phyloP scores from a whole-genome alignment of 2,888 invertebrate genomes.

The Drosophila stalkeri region DNA sequence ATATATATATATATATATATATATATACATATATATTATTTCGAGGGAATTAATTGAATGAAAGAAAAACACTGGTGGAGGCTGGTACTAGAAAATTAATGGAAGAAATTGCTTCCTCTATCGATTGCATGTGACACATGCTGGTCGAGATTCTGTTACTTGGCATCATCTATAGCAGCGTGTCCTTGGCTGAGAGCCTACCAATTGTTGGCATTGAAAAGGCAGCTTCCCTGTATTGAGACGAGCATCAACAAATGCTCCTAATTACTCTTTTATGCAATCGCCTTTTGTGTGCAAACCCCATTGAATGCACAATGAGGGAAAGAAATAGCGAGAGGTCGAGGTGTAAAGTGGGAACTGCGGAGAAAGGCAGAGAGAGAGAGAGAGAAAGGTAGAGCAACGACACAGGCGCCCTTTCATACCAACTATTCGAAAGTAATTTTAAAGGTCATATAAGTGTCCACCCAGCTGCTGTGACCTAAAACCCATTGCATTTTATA shows the following conservation, averaged over 20 bases:
- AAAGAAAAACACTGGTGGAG: not conserved
- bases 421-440: conserved; percentile 11
- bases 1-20: too few relatives aligned
- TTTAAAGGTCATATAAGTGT: conserved; percentile 40
- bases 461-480: conserved; percentile 32
- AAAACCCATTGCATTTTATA: conserved; percentile 28
- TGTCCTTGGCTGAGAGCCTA: conserved; percentile 42
- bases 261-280: conserved; percentile 55
- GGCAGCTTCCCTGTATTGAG: conserved; percentile 25
- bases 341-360: not conserved
- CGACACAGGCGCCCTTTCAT: conserved; percentile 16
- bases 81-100: conserved; percentile 26
- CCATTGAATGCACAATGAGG: conserved; percentile 27
- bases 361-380: not conserved
- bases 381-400: conserved; percentile 8
- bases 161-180: conserved; percentile 7
- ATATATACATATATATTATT: conserved; percentile 38
- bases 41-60: conserved; percentile 68
- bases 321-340: not conserved
- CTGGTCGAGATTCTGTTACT: conserved; percentile 19
- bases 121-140: conserved; percentile 38
- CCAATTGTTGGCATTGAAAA: conserved; percentile 51
- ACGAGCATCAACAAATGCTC: conserved; percentile 32
- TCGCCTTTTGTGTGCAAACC: conserved; percentile 20
- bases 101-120: conserved; percentile 16